These are phyloP conservation scores for Marisa cornuarietis DNA, from an alignment of 1,140 invertebrate genomes.

Conservation along the genomic window DNA sequence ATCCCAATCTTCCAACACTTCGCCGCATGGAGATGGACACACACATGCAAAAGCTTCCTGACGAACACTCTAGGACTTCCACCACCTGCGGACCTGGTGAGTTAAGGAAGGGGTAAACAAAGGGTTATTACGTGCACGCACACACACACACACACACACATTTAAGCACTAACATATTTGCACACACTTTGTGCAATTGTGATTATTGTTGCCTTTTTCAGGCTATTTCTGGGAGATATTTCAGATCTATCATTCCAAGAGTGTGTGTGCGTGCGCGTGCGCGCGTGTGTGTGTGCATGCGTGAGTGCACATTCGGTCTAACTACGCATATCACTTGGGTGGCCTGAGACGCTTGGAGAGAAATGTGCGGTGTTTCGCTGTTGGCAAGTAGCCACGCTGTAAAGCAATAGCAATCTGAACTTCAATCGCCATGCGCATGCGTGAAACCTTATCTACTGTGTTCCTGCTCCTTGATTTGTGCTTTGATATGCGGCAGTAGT, in stretches of 20 bases:
- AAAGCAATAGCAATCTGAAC: too few species aligned
- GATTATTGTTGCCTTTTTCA: not conserved
- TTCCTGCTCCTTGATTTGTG: too few species aligned
- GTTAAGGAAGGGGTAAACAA: not conserved
- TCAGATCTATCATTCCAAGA: too few species aligned
- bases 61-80: conserved; percentile 62
- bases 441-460: not conserved
- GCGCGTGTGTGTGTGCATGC: conserved; percentile 3
- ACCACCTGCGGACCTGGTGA: conserved; percentile 60
- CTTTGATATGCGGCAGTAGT: too few species aligned
- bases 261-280: too few species aligned
- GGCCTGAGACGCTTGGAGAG: too few species aligned
- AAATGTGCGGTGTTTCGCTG: too few species aligned
- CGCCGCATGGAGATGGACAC: conserved; percentile 65
- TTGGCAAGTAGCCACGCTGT: too few species aligned
- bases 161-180: not conserved
- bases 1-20: conserved; percentile 61
- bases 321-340: too few species aligned
- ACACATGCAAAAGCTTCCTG: conserved; percentile 58
- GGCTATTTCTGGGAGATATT: too few species aligned
- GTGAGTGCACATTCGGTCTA: not conserved
- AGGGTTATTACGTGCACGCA: not conserved
- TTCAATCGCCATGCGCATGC: too few species aligned
- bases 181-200: conserved; percentile 4
- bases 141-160: not conserved